phyloP scores from a whole-genome alignment of 1,140 invertebrate species.

The Sipha flava region DNA sequence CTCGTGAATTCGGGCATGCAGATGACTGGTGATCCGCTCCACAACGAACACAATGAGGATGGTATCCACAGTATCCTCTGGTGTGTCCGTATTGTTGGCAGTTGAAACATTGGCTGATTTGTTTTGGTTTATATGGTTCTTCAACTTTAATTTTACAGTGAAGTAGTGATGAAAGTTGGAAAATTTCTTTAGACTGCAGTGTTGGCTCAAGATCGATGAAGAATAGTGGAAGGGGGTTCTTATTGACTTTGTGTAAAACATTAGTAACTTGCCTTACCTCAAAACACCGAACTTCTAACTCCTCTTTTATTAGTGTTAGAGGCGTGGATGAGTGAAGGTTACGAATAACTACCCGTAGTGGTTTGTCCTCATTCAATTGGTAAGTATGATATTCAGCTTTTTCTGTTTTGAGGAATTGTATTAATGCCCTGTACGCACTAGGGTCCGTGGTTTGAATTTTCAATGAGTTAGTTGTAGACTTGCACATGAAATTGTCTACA shows the following conservation, averaged over 20 bases:
- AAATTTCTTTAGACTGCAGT: neutral
- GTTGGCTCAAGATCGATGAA: constrained; percentile 24
- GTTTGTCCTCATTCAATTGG: constrained; percentile 18
- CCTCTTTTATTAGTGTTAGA: neutral
- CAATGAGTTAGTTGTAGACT: no score
- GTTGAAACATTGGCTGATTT: constrained; percentile 38
- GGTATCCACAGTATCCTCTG: constrained; percentile 39
- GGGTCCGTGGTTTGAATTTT: no score
- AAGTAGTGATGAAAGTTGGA: neutral
- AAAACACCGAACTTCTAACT: neutral
- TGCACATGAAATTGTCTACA: no score
- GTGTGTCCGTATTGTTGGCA: constrained; percentile 32
- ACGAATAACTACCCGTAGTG: constrained; percentile 9
- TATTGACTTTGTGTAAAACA: neutral
- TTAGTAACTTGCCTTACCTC: neutral
- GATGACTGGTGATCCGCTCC: constrained; percentile 43
- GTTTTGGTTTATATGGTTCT: no score
- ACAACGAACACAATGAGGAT: constrained; percentile 43
- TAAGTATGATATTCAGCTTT: no score
- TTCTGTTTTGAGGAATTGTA: no score
- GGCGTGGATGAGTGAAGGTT: constrained; percentile 2
- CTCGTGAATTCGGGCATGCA: no score
- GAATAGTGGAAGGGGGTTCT: neutral
- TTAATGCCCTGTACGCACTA: no score
- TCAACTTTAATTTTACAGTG: constrained; percentile 34